Evolutionary conservation across 2,888 invertebrate genomes (phyloP), one percentile per base, ranked within the genome.

Genomic region (Pachliopta kotzebuea): DNA sequence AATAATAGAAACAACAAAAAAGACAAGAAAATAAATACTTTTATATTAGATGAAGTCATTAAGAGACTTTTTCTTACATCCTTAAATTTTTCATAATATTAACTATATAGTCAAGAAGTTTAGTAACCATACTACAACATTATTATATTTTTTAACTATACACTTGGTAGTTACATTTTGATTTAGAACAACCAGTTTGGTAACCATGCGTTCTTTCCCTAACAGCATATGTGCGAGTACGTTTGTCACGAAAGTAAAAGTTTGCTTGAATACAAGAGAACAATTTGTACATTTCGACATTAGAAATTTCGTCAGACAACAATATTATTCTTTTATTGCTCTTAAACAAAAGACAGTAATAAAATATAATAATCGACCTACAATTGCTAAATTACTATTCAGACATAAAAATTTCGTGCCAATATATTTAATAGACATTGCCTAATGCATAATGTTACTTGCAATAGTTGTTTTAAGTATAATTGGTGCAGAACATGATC

Each of bases 401-500:
- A 60, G 57, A 52, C 23, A 57, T 57, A 37, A 56, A 56, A 64
- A 50, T 62, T 56, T 63, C 53, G 56, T 66, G 55, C 62, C 54
- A 62, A 64, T 60, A 61, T 50, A 45, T 67, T 62, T 62, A 64
- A 66, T 68, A 68, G 63, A 53, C 63, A 68, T 71, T 72, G 70
- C 62, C 67, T 65, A 71, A 71, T 57, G 55, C 56, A 64, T 60
- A 65, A 65, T 57, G 58, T 56, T 63, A 74, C 70, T 68, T 66
- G 71, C 67, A 73, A 73, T 60, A 49, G 61, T 68, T 68, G 74
- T 73, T 74, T 69, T 72, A 68, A 71, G 67, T 70, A 76, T 78
- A 87, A 85, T 78, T 83, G 83, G 86, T 81, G 86, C 87, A 82
- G 85, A 78, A 80, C 85, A 74, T 70, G 81, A 88, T 84, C 85